Evolutionary conservation across 2,888 invertebrate species (phyloP).

Genomic region (Hyposoter didymator): DNA sequence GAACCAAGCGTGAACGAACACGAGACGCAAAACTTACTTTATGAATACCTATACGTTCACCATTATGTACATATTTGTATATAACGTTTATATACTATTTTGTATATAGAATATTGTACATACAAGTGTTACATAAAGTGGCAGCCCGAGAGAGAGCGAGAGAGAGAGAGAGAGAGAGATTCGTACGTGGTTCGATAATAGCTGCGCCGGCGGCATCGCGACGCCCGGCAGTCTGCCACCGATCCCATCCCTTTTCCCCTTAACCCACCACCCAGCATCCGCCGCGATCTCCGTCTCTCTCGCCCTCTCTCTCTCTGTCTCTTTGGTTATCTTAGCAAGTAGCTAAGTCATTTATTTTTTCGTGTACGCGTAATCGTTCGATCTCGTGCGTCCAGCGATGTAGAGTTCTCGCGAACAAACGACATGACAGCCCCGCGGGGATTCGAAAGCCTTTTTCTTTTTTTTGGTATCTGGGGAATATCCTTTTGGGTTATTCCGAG

Average conservation of each 20-base stretch:
- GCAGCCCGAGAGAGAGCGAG: conserved; percentile 27
- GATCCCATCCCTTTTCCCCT: conserved; percentile 68
- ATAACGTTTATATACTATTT: not conserved
- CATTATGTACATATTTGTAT: conserved; percentile 20
- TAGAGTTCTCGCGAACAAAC: not conserved
- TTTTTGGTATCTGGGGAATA: not conserved
- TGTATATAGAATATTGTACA: conserved; percentile 19
- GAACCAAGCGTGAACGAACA: conserved; percentile 64
- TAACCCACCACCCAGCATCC: conserved; percentile 39
- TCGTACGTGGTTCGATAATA: conserved; percentile 78
- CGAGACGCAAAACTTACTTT: conserved; percentile 63
- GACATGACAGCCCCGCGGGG: not conserved
- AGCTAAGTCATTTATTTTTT: conserved; percentile 53
- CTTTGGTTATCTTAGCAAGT: conserved; percentile 54
- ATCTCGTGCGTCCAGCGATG: conserved; percentile 25
- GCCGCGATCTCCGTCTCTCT: not conserved
- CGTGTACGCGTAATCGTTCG: conserved; percentile 53
- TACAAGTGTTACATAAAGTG: conserved; percentile 57
- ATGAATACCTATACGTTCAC: conserved; percentile 55
- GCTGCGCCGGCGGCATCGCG: conserved; percentile 77
- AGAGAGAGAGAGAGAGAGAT: conserved; percentile 47
- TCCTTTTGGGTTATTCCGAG: not conserved
- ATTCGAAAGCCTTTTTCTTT: not conserved
- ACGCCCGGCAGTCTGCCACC: conserved; percentile 83
- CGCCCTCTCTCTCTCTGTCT: conserved; percentile 26